These are phyloP conservation scores for Baronia brevicornis DNA, from an alignment of 2,888 invertebrate species.

Conservation along the genomic window DNA sequence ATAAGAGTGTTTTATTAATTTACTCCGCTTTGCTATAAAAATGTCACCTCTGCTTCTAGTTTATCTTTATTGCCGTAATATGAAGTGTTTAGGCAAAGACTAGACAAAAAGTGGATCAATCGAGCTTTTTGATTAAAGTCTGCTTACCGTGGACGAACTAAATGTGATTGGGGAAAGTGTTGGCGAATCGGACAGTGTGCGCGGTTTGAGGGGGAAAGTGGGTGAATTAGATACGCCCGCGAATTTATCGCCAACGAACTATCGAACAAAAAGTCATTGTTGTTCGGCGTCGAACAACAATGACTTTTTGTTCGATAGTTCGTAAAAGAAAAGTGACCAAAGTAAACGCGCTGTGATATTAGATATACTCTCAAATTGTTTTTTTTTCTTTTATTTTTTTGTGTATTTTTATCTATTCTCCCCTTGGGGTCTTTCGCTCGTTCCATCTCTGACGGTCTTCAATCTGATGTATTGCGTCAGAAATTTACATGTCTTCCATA, in stretches of 20 bases:
- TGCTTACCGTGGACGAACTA: constrained; percentile 14
- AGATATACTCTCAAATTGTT: not conserved
- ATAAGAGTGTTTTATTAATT: no score
- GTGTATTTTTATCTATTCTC: no score
- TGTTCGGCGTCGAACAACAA: not conserved
- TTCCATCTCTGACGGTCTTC: no score
- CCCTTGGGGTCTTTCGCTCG: no score
- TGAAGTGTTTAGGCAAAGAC: no score
- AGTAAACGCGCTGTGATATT: not conserved
- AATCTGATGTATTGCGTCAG: no score
- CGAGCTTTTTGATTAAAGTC: not conserved
- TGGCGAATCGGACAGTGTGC: constrained; percentile 36
- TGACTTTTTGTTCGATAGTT: constrained; percentile 3
- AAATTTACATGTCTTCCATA: no score
- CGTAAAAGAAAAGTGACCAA: not conserved
- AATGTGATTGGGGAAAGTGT: constrained; percentile 42
- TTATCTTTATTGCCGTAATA: no score
- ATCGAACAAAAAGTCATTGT: constrained; percentile 4
- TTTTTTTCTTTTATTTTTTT: not conserved
- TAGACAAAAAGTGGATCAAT: not conserved
- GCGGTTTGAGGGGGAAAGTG: constrained; percentile 38
- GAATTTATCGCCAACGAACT: constrained; percentile 21
- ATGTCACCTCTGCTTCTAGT: no score
- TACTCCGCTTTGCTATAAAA: no score
- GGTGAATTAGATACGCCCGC: constrained; percentile 33